Conservation (phyloP, 2,113 vertebrate genomes). For the Elgaria multicarinata region DNA sequence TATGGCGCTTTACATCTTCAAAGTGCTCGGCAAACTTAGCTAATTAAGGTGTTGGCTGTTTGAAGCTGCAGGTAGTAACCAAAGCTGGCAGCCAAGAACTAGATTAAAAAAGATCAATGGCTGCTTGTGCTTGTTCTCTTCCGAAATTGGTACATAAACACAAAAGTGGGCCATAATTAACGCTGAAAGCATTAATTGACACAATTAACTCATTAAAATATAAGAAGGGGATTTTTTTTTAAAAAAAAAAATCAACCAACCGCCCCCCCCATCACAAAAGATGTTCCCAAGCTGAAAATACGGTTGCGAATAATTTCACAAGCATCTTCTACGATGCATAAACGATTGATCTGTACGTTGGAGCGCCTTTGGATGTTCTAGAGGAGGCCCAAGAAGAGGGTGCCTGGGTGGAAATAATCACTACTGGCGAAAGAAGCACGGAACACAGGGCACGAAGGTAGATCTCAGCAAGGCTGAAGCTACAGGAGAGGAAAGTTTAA, state of each 20-base stretch:
- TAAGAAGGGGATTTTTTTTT: background rate
- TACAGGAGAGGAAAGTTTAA: no score
- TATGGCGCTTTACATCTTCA: background rate
- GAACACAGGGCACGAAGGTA: no score
- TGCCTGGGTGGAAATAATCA: background rate
- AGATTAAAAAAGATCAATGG: rapidly evolving
- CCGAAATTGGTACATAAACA: rapidly evolving
- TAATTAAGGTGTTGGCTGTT: constrained; percentile 54
- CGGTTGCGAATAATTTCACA: background rate
- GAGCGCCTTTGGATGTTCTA: background rate
- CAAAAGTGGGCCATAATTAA: background rate
- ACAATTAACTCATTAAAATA: background rate
- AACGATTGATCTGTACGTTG: background rate
- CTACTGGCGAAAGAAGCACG: background rate
- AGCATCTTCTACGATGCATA: background rate
- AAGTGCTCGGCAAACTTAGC: constrained; percentile 40
- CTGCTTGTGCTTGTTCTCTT: rapidly evolving
- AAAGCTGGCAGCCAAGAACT: background rate
- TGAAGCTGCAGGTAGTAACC: constrained; percentile 8
- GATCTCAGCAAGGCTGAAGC: no score
- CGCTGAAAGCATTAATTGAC: background rate
- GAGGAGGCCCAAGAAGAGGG: no score
- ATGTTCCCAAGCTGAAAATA: background rate
- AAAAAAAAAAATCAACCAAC: no score
- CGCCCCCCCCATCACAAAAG: background rate